A percentile compares a stretch with the other conserved stretches of the same genome.
Conservation (phyloP, 2,797 vertebrate genomes). For the Microctenopoma steveboyesi region DNA sequence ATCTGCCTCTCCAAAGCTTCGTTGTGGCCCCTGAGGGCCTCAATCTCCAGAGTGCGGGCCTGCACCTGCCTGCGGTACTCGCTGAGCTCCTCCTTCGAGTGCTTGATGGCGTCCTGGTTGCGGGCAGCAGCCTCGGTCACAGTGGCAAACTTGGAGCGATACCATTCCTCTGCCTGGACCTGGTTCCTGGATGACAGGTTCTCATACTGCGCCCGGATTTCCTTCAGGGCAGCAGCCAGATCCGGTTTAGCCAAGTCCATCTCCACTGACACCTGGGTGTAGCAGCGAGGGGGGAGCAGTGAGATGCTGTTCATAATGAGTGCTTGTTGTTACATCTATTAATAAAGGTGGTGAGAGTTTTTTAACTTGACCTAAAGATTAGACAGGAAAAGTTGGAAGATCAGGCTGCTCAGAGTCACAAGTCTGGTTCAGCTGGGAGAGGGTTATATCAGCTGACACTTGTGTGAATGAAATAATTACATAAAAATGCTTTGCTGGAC, state of each 20-base stretch:
- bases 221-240: slow-evolving; percentile 83
- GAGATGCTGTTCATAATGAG: background rate
- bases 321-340: background rate
- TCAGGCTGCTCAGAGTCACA: background rate
- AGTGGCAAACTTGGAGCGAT: slow-evolving; percentile 84
- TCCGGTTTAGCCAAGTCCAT: slow-evolving; percentile 86
- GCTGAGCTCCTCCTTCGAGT: slow-evolving; percentile 86
- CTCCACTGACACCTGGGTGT: slow-evolving; percentile 82
- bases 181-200: slow-evolving; percentile 84
- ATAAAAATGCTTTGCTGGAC: too few relatives aligned
- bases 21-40: slow-evolving; percentile 84
- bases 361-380: background rate
- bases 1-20: slow-evolving; percentile 87
- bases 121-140: slow-evolving; percentile 82
- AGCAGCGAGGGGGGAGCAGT: background rate
- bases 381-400: too few relatives aligned
- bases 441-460: too few relatives aligned
- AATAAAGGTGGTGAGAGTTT: background rate
- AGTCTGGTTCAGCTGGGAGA: too few relatives aligned
- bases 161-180: slow-evolving; percentile 86
- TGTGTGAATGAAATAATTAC: too few relatives aligned
- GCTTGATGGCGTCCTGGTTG: slow-evolving; percentile 84
- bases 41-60: slow-evolving; percentile 85
- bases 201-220: slow-evolving; percentile 86
- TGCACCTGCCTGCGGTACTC: slow-evolving; percentile 88